Evolutionary conservation across 2,113 vertebrate species (phyloP), one percentile per base, ranked within the genome.

Genomic region (Corythornis madagascariensis): DNA sequence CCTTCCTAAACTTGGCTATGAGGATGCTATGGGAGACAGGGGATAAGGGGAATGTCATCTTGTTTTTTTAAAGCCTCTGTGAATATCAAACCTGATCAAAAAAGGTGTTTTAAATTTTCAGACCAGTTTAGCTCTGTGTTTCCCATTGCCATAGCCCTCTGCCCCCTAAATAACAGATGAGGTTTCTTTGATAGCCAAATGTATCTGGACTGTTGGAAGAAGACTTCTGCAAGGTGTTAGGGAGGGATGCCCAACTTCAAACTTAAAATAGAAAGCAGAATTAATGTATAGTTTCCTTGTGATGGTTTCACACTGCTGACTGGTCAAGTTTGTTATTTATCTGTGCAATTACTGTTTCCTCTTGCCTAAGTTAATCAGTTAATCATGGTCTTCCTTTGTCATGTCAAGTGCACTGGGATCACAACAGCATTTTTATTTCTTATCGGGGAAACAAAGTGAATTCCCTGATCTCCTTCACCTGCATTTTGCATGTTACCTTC

Each of bases 381-480:
- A 76, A 72, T 57, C 2, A 4, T 26, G 7, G 28, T 83, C 38
- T 73, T 85, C 45, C 55, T 61, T 14, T 10, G 12, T 72, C 85
- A 85, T 3, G 3, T 31, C 18, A 81, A 78, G 70, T 18, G 45
- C 48, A 35, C 14, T 48, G 45, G 59, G 48, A 87, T 43, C 31
- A 35, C 1, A 6, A 75, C 21, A 42, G 13, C 40, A 45, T 64
- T 87, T 70, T 59, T 80, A 45, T 55, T 64, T 42, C 59, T 26
- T 3, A 35, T 88, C 11, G 25, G 79, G 83, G 72, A 76, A 86
- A 73, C 10, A 17, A 88, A 83, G 53, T 45, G 0, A 60, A 66
- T 80, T 86, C 14, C n/a, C 35, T 11, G 1, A 16, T 69, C 47
- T 29, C 1, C 0, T 85, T 64, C 26, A 13, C 0, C 0, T 22